These are phyloP conservation scores for Sturnira hondurensis DNA, from an alignment of 2,113 vertebrate genomes.

Conservation along the genomic window DNA sequence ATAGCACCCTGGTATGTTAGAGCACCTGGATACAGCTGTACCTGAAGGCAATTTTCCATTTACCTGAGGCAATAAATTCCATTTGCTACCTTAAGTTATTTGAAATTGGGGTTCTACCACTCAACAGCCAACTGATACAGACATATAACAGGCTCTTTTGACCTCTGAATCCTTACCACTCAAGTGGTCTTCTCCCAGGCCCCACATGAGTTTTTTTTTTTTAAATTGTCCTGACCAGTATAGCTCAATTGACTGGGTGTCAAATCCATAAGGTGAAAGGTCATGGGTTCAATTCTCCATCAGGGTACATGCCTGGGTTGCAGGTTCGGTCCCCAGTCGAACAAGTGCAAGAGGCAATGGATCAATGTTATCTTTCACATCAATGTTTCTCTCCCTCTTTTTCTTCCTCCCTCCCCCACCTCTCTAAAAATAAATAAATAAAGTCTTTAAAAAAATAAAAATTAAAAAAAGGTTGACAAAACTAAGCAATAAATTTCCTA, in stretches of 20 bases:
- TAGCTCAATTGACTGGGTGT: no score
- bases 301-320: no score
- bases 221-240: no score
- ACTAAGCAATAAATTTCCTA: background rate
- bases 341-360: no score
- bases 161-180: background rate
- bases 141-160: background rate
- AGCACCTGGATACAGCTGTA: background rate
- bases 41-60: background rate
- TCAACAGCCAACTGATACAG: background rate
- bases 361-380: no score
- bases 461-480: background rate
- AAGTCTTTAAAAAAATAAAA: no score
- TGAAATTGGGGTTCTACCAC: background rate
- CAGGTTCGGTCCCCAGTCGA: no score
- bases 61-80: background rate
- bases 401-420: no score
- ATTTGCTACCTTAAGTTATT: background rate
- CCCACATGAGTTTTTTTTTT: background rate
- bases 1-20: accelerated
- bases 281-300: no score
- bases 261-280: no score
- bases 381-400: no score
- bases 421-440: no score
- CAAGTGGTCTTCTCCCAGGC: background rate